phyloP scores from a whole-genome alignment of 2,888 invertebrate genomes.

The Actias luna region DNA sequence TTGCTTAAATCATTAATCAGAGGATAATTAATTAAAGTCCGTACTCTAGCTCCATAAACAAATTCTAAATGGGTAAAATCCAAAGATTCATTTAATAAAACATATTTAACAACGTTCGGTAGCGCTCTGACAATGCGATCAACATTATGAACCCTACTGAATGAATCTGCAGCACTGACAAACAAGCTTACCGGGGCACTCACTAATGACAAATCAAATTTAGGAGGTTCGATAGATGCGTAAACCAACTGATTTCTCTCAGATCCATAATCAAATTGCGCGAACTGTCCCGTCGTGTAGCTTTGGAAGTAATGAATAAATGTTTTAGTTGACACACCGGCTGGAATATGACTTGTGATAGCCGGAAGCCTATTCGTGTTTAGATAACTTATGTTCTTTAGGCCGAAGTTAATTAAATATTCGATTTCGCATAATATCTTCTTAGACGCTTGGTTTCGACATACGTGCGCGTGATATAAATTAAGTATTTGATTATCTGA shows the following conservation, averaged over 20 bases:
- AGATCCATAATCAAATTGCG: constrained; percentile 58
- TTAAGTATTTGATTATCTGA: constrained; percentile 45
- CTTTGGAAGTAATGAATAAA: constrained; percentile 65
- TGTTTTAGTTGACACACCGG: constrained; percentile 59
- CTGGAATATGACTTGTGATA: constrained; percentile 62
- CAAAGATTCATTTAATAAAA: constrained; percentile 49
- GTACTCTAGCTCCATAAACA: constrained; percentile 58
- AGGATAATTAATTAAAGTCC: constrained; percentile 54
- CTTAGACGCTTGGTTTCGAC: constrained; percentile 41
- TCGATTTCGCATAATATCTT: constrained; percentile 57
- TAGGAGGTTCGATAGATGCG: constrained; percentile 47
- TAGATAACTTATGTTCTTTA: constrained; percentile 51
- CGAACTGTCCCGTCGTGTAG: constrained; percentile 55
- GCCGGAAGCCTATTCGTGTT: constrained; percentile 51
- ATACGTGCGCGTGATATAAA: constrained; percentile 52
- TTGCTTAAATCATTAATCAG: constrained; percentile 25
- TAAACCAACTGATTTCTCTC: constrained; percentile 46
- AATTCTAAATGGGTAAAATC: constrained; percentile 70
- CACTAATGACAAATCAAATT: constrained; percentile 53
- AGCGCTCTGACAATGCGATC: constrained; percentile 43
- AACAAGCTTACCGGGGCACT: constrained; percentile 56
- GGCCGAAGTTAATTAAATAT: constrained; percentile 54
- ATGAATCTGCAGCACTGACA: constrained; percentile 64
- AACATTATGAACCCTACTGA: constrained; percentile 53
- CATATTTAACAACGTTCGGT: constrained; percentile 45